Percentiles rank a stretch among this genome's conserved stretches.
These are phyloP conservation scores for Atta texana DNA, from an alignment of 1,140 invertebrate genomes.

Conservation along the genomic window DNA sequence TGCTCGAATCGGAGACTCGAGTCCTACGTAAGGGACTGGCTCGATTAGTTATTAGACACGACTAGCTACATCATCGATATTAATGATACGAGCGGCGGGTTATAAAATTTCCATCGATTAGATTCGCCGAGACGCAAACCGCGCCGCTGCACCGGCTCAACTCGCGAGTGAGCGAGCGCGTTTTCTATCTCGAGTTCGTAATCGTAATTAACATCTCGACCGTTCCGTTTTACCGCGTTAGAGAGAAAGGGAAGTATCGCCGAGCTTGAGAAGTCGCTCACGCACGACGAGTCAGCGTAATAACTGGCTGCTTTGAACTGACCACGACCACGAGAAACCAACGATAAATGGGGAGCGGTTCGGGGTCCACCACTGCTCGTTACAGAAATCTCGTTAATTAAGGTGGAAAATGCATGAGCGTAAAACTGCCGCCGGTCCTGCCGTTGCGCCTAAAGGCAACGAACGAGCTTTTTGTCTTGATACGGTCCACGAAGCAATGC, in stretches of 20 bases:
- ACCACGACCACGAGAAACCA: constrained; percentile 38
- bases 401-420: constrained; percentile 59
- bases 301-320: constrained; percentile 69
- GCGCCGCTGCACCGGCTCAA: neutral
- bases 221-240: constrained; percentile 42
- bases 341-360: constrained; percentile 41
- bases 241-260: constrained; percentile 40
- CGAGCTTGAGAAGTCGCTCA: constrained; percentile 58
- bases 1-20: neutral
- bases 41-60: constrained; percentile 50
- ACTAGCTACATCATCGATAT: constrained; percentile 56
- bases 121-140: constrained; percentile 41
- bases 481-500: constrained; percentile 7
- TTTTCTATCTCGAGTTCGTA: constrained; percentile 45
- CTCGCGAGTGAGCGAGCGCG: neutral
- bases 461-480: constrained; percentile 54
- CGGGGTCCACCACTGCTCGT: constrained; percentile 15
- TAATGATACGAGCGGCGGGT: constrained; percentile 44
- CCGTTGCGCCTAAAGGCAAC: constrained; percentile 32
- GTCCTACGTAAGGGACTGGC: constrained; percentile 6
- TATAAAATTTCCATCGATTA: constrained; percentile 62
- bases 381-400: constrained; percentile 68
- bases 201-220: constrained; percentile 63
- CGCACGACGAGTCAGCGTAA: constrained; percentile 65
- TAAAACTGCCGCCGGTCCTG: constrained; percentile 36